These are phyloP conservation scores for Geotrupes spiniger DNA, from an alignment of 2,888 invertebrate genomes.

Conservation along the genomic window DNA sequence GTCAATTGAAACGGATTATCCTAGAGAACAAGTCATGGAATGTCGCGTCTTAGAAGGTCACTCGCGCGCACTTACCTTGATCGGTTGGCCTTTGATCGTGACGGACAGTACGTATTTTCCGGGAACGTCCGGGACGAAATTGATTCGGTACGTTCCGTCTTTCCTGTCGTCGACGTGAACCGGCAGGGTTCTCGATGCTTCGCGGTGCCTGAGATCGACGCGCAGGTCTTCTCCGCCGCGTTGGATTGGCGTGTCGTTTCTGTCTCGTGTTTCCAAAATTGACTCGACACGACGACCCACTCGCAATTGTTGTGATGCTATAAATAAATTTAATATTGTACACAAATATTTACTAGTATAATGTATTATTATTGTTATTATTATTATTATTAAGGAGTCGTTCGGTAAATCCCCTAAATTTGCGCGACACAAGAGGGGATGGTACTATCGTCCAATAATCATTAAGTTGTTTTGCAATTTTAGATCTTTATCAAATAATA, in stretches of 20 bases:
- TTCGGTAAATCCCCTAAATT: too few relatives aligned
- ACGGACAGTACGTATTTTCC: constrained; percentile 63
- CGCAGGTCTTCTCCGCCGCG: constrained; percentile 64
- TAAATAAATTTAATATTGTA: too few relatives aligned
- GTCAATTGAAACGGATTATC: constrained; percentile 67
- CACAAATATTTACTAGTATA: too few relatives aligned
- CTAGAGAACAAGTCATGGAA: constrained; percentile 44
- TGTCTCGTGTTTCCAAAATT: constrained; percentile 60
- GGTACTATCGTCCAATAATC: too few relatives aligned
- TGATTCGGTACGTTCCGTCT: constrained; percentile 63
- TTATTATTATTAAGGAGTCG: too few relatives aligned
- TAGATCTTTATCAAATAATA: too few relatives aligned
- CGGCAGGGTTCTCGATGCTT: constrained; percentile 48
- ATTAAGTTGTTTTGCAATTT: too few relatives aligned
- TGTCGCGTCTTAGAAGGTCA: neutral
- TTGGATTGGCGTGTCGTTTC: constrained; percentile 61
- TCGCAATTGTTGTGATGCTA: constrained; percentile 59
- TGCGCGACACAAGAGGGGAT: too few relatives aligned
- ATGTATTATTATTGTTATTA: too few relatives aligned
- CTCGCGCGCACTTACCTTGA: constrained; percentile 55
- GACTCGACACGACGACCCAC: constrained; percentile 63
- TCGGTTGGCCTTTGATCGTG: constrained; percentile 61
- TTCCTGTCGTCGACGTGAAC: constrained; percentile 59
- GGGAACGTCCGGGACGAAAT: constrained; percentile 61
- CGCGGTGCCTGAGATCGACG: constrained; percentile 56